Evolutionary conservation across 2,888 invertebrate species (phyloP), one percentile per base, ranked within the genome.

Genomic region (Mamestra brassicae): DNA sequence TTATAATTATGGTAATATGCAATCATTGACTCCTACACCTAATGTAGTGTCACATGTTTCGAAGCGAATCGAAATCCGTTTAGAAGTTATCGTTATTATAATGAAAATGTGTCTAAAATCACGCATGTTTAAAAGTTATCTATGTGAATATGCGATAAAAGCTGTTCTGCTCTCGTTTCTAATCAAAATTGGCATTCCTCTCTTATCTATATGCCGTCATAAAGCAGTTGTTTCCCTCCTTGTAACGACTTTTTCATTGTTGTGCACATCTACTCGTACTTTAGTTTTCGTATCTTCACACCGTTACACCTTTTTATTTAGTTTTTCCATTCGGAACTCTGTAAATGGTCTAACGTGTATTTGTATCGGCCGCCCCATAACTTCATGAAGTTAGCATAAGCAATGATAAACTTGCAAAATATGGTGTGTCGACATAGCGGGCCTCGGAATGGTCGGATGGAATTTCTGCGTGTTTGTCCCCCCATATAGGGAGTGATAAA

Each of bases 151-250:
- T 89, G 91, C 90, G 94, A 95, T 95, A 94, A 95, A 92, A 90
- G 89, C 88, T 84, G 92, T 87, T 85, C 89, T 94, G 94, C 91
- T 94, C 94, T 94, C 93, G 92, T 94, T 95, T 93, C 92, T 95
- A 94, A 96, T 95, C 95, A 92, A 93, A 95, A 94, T 94, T 94
- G 92, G 92, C 94, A 95, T 96, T 95, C 95, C 94, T 87, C 83
- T 89, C 90, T 95, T 96, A 96, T 95, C 96, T 94, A 71, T 76
- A 78, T 89, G 90, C 87, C 92, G 92, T 92, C 93, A 92, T 90
- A 90, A 89, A 91, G 89, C 89, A 88, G 85, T 91, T 93, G 91
- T 93, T 92, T 93, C 90, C 91, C 85, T 89, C 90, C 85, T 91
- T 86, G 84, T 88, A 89, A 90, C 89, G 85, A 88, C 84, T 88